phyloP scores from a whole-genome alignment of 2,888 invertebrate genomes.

The Ormyrus pomaceus region DNA sequence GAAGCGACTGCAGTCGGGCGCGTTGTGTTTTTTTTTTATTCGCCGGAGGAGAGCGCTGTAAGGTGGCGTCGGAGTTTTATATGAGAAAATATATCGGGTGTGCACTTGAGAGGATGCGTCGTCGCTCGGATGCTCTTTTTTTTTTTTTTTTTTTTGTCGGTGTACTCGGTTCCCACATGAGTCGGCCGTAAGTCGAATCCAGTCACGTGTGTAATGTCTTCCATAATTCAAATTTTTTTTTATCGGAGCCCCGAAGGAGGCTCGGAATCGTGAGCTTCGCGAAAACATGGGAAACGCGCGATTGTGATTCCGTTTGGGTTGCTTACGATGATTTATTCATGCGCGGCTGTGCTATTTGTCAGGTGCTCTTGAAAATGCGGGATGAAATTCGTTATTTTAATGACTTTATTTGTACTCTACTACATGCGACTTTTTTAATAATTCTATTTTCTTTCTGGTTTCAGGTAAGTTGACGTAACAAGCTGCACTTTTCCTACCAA shows the following conservation, averaged over 20 bases:
- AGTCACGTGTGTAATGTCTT: slow-evolving; percentile 45
- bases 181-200: background rate
- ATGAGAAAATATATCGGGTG: slow-evolving; percentile 34
- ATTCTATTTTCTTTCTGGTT: slow-evolving; percentile 8
- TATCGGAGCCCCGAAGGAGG: background rate
- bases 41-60: background rate
- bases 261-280: slow-evolving; percentile 5
- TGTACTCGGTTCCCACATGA: slow-evolving; percentile 23
- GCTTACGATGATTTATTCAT: slow-evolving; percentile 46
- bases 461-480: slow-evolving; percentile 23
- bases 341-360: slow-evolving; percentile 35
- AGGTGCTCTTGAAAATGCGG: background rate
- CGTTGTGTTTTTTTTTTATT: slow-evolving; percentile 12
- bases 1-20: background rate
- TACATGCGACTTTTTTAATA: background rate
- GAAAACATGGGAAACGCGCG: slow-evolving; percentile 44
- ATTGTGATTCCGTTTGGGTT: slow-evolving; percentile 30
- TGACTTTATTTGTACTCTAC: no score
- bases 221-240: slow-evolving; percentile 47
- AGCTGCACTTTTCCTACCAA: no score
- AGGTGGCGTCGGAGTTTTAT: slow-evolving; percentile 19
- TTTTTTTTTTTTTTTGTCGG: background rate
- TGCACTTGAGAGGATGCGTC: slow-evolving; percentile 6
- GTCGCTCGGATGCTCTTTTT: background rate
- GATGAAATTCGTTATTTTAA: no score